These are phyloP conservation scores for Notarius quadriscutis DNA, from an alignment of 2,113 vertebrate species.

Conservation along the genomic window DNA sequence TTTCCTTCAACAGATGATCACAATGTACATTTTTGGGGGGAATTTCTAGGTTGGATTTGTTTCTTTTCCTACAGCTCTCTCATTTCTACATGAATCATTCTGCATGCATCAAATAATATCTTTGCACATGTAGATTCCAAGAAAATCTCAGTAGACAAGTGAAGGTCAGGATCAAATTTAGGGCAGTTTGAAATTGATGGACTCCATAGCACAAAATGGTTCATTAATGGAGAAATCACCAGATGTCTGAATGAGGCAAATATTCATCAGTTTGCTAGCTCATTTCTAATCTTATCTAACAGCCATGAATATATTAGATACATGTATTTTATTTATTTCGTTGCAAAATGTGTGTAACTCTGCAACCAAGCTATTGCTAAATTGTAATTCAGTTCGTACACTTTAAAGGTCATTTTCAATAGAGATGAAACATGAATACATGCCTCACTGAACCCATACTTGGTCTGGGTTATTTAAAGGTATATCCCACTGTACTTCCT, in stretches of 20 bases:
- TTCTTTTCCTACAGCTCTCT: background rate
- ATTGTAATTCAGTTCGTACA: background rate
- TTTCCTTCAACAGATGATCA: background rate
- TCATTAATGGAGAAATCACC: slow-evolving; percentile 11
- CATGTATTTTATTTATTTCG: background rate
- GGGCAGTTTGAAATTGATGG: slow-evolving; percentile 59
- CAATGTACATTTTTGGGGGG: background rate
- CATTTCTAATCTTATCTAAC: background rate
- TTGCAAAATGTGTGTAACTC: background rate
- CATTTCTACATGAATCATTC: background rate
- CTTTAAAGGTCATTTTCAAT: background rate
- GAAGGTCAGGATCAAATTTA: slow-evolving; percentile 54
- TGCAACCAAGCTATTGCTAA: background rate
- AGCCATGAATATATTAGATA: background rate
- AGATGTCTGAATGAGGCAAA: slow-evolving; percentile 28
- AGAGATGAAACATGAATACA: background rate
- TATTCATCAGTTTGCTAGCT: slow-evolving; percentile 22
- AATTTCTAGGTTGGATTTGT: background rate
- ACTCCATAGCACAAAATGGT: slow-evolving; percentile 48
- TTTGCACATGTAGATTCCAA: background rate
- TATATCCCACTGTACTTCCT: slow-evolving; percentile 18
- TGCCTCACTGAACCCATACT: slow-evolving; percentile 2
- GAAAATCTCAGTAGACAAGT: background rate
- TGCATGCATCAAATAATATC: background rate
- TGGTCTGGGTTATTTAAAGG: background rate